phyloP scores from a whole-genome alignment of 2,797 vertebrate genomes.

The Hydrocynus forskahlii region DNA sequence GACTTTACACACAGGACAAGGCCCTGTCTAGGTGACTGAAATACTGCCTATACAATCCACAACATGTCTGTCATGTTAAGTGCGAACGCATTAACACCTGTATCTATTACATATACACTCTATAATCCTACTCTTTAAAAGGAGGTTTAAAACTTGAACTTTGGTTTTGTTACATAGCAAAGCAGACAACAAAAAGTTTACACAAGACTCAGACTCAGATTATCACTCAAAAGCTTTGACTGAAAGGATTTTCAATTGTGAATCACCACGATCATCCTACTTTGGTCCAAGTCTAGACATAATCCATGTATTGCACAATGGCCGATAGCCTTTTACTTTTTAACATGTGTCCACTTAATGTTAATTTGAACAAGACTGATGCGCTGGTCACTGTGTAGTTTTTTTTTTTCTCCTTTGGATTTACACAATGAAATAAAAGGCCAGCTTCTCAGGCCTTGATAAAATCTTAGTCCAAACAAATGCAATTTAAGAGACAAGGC shows the following conservation, averaged over 20 bases:
- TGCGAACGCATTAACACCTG: not conserved
- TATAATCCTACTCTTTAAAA: not conserved
- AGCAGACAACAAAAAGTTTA: no score
- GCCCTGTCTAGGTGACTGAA: not conserved
- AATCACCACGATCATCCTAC: not conserved
- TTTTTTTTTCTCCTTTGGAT: no score
- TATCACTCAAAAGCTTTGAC: no score
- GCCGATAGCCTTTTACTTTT: no score
- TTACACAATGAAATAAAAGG: no score
- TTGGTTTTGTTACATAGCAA: not conserved
- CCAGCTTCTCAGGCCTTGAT: no score
- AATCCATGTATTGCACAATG: not conserved
- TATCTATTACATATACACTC: not conserved
- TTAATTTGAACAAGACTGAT: no score
- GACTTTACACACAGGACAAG: not conserved
- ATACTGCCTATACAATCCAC: not conserved
- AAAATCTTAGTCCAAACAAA: no score
- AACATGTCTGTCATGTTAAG: not conserved
- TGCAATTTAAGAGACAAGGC: no score
- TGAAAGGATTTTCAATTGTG: not conserved
- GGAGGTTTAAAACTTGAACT: not conserved
- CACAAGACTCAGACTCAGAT: no score
- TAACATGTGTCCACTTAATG: no score
- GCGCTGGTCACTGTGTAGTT: no score
- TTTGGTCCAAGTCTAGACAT: not conserved